Conservation (phyloP, 2,113 vertebrate genomes). For the Anseranas semipalmata region DNA sequence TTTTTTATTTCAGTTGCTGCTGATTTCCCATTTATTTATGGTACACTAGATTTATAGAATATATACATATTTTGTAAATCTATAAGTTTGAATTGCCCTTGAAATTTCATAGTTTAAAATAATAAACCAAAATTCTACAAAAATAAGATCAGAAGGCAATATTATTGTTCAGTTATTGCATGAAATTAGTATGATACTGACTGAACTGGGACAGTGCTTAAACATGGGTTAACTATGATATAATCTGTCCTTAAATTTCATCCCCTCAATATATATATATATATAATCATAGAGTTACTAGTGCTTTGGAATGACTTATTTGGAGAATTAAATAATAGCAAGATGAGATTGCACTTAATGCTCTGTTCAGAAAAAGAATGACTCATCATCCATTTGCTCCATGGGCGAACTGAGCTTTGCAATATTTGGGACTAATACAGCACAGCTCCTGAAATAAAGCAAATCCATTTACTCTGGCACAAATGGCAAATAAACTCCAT, state of each 20-base stretch:
- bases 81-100: not conserved
- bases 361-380: not conserved
- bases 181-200: not conserved
- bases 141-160: not conserved
- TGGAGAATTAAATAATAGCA: slow-evolving; percentile 21
- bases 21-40: not conserved
- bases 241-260: not conserved
- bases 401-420: not conserved
- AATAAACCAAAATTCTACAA: not conserved
- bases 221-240: not conserved
- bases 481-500: not conserved
- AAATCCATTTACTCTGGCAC: slow-evolving; percentile 23
- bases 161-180: not conserved
- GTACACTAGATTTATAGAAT: not conserved
- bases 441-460: not conserved
- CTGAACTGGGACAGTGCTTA: not conserved
- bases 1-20: not conserved
- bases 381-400: slow-evolving; percentile 31
- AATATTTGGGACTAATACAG: not conserved
- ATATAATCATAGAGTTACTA: not conserved
- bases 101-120: not conserved
- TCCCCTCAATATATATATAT: not conserved
- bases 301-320: not conserved
- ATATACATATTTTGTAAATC: not conserved
- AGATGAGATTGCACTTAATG: slow-evolving; percentile 10